Conservation (phyloP, 2,888 invertebrate genomes). For the Drosophila yooni region DNA sequence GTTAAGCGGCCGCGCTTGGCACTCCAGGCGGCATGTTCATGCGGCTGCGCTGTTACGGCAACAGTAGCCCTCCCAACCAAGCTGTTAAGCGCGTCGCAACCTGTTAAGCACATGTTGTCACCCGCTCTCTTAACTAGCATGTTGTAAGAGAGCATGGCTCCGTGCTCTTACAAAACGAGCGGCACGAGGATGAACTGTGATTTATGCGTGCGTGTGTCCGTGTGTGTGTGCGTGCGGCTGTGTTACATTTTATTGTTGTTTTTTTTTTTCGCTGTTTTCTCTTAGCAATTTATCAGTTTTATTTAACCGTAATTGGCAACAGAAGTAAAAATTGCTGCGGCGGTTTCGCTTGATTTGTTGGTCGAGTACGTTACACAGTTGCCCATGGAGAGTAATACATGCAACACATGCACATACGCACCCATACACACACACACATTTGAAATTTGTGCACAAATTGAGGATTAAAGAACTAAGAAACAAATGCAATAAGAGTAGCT, state of each 20-base stretch:
- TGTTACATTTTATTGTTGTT: not conserved
- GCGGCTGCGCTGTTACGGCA: slow-evolving; percentile 34
- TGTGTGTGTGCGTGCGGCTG: not conserved
- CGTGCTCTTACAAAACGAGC: slow-evolving; percentile 28
- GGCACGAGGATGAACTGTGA: not conserved
- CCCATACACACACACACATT: not conserved
- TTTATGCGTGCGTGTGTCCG: not conserved
- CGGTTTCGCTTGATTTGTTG: slow-evolving; percentile 17
- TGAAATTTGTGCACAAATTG: too few relatives aligned
- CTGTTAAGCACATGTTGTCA: slow-evolving; percentile 32
- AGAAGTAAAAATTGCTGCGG: not conserved
- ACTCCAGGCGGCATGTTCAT: not conserved
- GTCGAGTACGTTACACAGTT: not conserved
- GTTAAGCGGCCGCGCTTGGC: slow-evolving; percentile 12
- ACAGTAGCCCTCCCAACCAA: slow-evolving; percentile 26
- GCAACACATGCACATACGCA: not conserved
- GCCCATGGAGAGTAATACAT: not conserved
- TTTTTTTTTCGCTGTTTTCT: not conserved
- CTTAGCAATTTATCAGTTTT: not conserved
- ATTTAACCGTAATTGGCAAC: not conserved
- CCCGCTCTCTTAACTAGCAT: not conserved
- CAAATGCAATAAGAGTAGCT: too few relatives aligned
- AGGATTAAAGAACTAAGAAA: too few relatives aligned
- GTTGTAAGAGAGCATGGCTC: slow-evolving; percentile 15
- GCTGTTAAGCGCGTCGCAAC: slow-evolving; percentile 32